These are phyloP conservation scores for Agrochola lota DNA, from an alignment of 2,888 invertebrate species.

Conservation along the genomic window DNA sequence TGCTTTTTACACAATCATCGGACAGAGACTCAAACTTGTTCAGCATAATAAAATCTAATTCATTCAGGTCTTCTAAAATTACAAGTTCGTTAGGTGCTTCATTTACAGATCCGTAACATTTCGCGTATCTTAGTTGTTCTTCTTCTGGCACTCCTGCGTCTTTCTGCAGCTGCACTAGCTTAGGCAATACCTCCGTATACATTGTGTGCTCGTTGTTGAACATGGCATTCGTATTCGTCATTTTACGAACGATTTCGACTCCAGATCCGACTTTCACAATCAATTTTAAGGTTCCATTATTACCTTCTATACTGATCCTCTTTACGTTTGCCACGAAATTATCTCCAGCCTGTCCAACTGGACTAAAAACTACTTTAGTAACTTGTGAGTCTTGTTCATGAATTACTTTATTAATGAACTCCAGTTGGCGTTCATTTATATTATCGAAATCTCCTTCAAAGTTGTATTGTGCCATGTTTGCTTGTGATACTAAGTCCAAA, in stretches of 20 bases:
- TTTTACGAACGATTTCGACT: conserved; percentile 57
- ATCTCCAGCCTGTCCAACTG: conserved; percentile 73
- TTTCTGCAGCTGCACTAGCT: conserved; percentile 71
- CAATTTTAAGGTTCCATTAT: conserved; percentile 65
- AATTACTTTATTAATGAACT: conserved; percentile 71
- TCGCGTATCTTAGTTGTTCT: conserved; percentile 70
- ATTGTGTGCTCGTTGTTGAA: conserved; percentile 75
- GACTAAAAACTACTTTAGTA: conserved; percentile 66
- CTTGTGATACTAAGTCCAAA: conserved; percentile 25
- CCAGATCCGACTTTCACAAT: conserved; percentile 76
- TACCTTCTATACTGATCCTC: conserved; percentile 67
- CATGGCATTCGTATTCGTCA: conserved; percentile 53
- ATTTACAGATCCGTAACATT: conserved; percentile 70
- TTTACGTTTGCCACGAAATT: conserved; percentile 71
- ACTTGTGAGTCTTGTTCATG: conserved; percentile 68
- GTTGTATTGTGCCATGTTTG: conserved; percentile 63
- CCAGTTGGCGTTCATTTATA: conserved; percentile 67
- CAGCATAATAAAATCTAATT: conserved; percentile 68
- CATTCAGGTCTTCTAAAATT: conserved; percentile 76
- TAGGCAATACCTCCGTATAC: conserved; percentile 74
- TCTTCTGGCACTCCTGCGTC: conserved; percentile 69
- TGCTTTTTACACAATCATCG: conserved; percentile 69
- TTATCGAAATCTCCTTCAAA: conserved; percentile 70
- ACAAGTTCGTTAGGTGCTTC: conserved; percentile 73
- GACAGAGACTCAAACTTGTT: conserved; percentile 72